Evolutionary conservation across 2,888 invertebrate species (phyloP).

Genomic region (Phrixothrix hirtus): DNA sequence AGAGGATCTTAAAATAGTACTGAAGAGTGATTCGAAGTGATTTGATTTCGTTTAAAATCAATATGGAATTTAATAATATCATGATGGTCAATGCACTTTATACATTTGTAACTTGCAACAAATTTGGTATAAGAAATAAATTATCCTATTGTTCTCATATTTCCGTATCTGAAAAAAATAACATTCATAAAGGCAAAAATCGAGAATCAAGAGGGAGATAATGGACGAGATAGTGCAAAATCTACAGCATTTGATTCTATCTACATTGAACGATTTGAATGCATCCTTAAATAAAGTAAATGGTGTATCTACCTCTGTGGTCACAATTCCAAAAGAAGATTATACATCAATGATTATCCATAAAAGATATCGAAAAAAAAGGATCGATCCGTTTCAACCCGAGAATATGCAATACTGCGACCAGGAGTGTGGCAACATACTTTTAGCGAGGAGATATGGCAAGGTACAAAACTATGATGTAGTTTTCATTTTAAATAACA

Average conservation of each 20-base stretch:
- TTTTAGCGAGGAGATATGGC: not conserved
- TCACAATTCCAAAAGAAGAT: not conserved
- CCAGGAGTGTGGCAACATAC: not conserved
- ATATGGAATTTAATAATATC: not conserved
- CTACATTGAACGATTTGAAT: not conserved
- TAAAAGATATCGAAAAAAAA: no score
- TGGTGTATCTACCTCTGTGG: not conserved
- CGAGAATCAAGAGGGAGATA: no score
- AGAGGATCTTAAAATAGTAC: slow-evolving; percentile 1
- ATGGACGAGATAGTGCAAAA: no score
- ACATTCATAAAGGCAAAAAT: not conserved
- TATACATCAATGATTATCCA: not conserved
- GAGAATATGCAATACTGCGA: no score
- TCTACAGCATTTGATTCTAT: not conserved
- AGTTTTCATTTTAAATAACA: not conserved
- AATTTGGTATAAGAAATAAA: slow-evolving; percentile 4
- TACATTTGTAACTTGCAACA: not conserved
- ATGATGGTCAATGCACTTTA: slow-evolving; percentile 1
- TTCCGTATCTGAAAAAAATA: not conserved
- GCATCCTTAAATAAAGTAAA: not conserved
- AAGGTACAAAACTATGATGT: slow-evolving; percentile 1
- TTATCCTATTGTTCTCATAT: slow-evolving; percentile 1
- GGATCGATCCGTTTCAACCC: no score
- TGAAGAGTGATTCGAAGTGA: no score
- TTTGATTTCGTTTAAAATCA: not conserved